Percentiles rank a stretch among this genome's conserved stretches.
Evolutionary conservation across 2,888 invertebrate species (phyloP).

Genomic region (Sabatieria punctata): DNA sequence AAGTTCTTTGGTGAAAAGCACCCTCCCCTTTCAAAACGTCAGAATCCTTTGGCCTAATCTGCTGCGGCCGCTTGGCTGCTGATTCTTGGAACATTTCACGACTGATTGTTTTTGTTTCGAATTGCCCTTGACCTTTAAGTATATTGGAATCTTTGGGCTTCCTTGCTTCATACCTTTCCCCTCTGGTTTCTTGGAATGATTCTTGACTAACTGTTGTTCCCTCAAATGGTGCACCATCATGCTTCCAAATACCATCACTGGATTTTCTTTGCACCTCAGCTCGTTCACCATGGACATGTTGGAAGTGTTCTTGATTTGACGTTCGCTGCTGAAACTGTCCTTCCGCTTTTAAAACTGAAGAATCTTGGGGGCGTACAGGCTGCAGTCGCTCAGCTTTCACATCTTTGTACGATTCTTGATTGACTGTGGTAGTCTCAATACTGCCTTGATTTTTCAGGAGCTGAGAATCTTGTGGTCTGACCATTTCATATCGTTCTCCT

Average conservation of each 20-base stretch:
- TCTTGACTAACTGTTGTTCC: no score
- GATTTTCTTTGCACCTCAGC: no score
- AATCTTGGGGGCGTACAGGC: not conserved
- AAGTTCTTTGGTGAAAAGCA: no score
- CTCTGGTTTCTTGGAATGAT: no score
- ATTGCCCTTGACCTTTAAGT: not conserved
- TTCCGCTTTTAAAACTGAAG: not conserved
- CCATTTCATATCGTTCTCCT: not conserved
- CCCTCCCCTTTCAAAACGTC: no score
- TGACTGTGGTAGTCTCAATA: not conserved
- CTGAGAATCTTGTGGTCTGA: not conserved
- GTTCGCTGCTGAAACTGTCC: not conserved
- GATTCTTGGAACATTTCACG: no score
- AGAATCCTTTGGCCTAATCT: no score
- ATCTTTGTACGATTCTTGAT: not conserved
- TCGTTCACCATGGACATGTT: not conserved
- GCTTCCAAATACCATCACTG: no score
- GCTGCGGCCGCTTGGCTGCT: no score
- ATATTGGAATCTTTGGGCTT: no score
- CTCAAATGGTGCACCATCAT: no score
- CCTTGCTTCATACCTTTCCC: no score
- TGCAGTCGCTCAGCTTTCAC: not conserved
- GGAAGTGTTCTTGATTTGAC: not conserved
- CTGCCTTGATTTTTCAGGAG: not conserved
- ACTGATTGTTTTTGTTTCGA: not conserved